A percentile compares a stretch with the other conserved stretches of the same genome.
These are phyloP conservation scores for Tuta absoluta DNA, from an alignment of 2,888 invertebrate species.

Conservation along the genomic window DNA sequence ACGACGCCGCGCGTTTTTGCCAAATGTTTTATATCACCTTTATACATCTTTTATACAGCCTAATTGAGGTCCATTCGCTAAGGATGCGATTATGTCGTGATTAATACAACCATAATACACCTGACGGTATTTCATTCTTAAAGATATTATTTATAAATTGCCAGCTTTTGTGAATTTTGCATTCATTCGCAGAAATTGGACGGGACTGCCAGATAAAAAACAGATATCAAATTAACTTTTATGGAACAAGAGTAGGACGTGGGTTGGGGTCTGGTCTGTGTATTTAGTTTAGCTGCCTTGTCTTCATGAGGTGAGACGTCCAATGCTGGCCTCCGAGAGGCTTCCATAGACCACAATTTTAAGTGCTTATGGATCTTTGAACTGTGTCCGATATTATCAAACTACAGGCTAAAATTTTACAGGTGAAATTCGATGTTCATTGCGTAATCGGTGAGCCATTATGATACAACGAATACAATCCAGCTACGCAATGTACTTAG, in stretches of 20 bases:
- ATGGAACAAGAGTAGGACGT: not conserved
- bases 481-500: no score
- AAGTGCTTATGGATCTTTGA: no score
- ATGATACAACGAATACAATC: no score
- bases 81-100: slow-evolving; percentile 76
- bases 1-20: slow-evolving; percentile 56
- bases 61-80: slow-evolving; percentile 78
- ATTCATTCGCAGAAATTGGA: slow-evolving; percentile 45
- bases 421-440: no score
- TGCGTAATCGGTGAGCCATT: no score
- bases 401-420: no score
- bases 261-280: no score
- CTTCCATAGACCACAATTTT: no score
- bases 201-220: slow-evolving; percentile 40
- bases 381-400: no score
- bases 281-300: no score
- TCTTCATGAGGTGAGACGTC: no score
- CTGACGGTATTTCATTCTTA: slow-evolving; percentile 46
- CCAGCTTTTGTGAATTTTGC: slow-evolving; percentile 24
- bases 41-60: slow-evolving; percentile 48
- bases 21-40: slow-evolving; percentile 32
- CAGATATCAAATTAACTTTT: slow-evolving; percentile 36
- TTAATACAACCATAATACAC: slow-evolving; percentile 55
- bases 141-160: slow-evolving; percentile 42
- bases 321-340: no score